A percentile compares a stretch with the other conserved stretches of the same genome.
phyloP scores from a whole-genome alignment of 2,113 vertebrate genomes.

The Taurulus bubalis region DNA sequence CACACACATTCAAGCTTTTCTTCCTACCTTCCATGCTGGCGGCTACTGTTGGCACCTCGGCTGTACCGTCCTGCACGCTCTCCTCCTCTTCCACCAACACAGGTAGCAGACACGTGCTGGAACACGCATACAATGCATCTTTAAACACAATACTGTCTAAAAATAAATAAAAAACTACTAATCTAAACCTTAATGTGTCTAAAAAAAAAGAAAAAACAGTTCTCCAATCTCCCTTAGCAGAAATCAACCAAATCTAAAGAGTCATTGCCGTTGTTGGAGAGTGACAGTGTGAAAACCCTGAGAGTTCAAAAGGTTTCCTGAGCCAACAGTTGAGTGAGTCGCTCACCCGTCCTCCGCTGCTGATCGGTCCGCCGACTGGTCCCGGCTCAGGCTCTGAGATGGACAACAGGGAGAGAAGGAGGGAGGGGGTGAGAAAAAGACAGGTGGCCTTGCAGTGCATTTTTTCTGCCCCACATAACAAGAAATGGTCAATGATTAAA shows the following conservation, averaged over 20 bases:
- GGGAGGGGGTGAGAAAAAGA: slow-evolving; percentile 21
- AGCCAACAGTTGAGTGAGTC: neutral
- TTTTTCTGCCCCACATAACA: slow-evolving; percentile 4
- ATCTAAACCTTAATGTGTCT: neutral
- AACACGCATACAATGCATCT: slow-evolving; percentile 24
- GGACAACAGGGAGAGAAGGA: neutral
- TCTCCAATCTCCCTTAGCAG: neutral
- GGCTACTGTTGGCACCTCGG: slow-evolving; percentile 31
- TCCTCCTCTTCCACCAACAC: slow-evolving; percentile 81
- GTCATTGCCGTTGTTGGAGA: neutral
- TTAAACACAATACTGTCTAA: neutral
- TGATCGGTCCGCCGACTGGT: slow-evolving; percentile 60
- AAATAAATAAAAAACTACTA: neutral
- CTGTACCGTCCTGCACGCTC: slow-evolving; percentile 55
- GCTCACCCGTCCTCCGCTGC: slow-evolving; percentile 77
- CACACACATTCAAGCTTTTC: neutral
- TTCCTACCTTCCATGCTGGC: slow-evolving; percentile 68
- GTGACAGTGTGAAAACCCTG: neutral
- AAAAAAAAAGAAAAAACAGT: neutral
- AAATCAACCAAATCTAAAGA: neutral
- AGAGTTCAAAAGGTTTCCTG: neutral
- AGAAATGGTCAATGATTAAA: slow-evolving; percentile 50
- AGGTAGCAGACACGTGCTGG: slow-evolving; percentile 74
- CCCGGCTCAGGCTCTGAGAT: slow-evolving; percentile 72
- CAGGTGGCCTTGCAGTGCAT: slow-evolving; percentile 33